Evolutionary conservation across 2,888 invertebrate genomes (phyloP).

Genomic region (Myopa testacea): DNA sequence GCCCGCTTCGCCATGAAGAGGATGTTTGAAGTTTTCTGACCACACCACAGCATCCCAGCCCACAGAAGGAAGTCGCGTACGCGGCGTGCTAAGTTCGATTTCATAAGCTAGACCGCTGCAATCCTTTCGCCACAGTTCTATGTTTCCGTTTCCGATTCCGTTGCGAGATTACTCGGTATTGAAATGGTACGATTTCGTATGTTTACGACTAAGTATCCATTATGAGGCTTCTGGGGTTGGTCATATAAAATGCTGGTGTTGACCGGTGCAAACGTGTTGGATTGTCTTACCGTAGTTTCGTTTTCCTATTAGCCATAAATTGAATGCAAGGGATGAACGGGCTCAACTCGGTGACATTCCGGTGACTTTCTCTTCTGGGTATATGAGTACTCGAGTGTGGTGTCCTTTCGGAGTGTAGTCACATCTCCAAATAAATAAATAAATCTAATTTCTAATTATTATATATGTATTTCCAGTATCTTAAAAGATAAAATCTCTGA

Average conservation of each 20-base stretch:
- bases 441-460: neutral
- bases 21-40: neutral
- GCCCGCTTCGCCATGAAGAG: neutral
- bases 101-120: conserved; percentile 59
- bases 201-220: conserved; percentile 54
- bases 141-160: conserved; percentile 53
- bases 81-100: conserved; percentile 41
- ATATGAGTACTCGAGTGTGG: neutral
- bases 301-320: conserved; percentile 66
- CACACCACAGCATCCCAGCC: neutral
- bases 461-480: no score
- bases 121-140: conserved; percentile 60
- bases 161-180: conserved; percentile 61
- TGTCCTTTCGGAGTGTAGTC: no score
- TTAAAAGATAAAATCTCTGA: no score
- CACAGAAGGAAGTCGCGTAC: neutral
- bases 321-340: conserved; percentile 45
- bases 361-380: no score
- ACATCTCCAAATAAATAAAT: neutral
- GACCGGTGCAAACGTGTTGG: conserved; percentile 43
- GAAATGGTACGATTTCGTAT: conserved; percentile 49
- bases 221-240: conserved; percentile 24
- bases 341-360: conserved; percentile 1
- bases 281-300: conserved; percentile 47
- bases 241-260: conserved; percentile 47